Evolutionary conservation across 2,113 vertebrate species (phyloP), one percentile per base, ranked within the genome.

Genomic region (Epinephelus cyanopodus): DNA sequence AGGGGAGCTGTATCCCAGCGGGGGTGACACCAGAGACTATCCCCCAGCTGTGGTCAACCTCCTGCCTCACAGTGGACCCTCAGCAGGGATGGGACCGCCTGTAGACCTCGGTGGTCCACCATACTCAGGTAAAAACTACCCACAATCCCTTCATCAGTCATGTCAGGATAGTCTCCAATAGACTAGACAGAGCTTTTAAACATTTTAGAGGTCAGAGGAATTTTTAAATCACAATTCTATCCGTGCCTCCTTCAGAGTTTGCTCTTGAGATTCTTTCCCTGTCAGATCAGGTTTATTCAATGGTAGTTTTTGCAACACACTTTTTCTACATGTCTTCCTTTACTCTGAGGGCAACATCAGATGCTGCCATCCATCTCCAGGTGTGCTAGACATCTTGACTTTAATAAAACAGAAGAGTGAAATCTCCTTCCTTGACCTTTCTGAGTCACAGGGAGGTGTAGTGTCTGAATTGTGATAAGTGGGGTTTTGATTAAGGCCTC

Each of bases 21-120:
- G 88, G 6, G 50, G 72, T 0, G 92, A 94, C 65, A 89, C 93
- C 63, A 94, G 90, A 64, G 94, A 96, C 7, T 96, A 94, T 37
- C 84, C 94, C 39, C 86, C 96, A 0, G 81, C 96, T 1, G 91
- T 92, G 2, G 92, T 97, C 83, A 93, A 88, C 86, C 90, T 96
- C 47, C 15, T 95, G 82, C 91, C 95, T 61, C 87, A 92, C 63
- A 73, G 89, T n/a, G 82, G 89, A 69, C 78, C 86, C 0, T 88
- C 88, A n/a, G 77, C 78, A 0, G 78, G 90, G 82, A 92, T 90
- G n/a, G 90, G 90, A 10, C 27, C 87, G 27, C 77, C 2, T 29
- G 89, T 88, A 81, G 95, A 95, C 79, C 89, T 90, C 2, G 90
- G 83, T 72, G 90, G 89, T 56, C 89, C 91, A 52, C 88, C 92